These are phyloP conservation scores for Polydesmus complanatus DNA, from an alignment of 2,888 invertebrate species.

Conservation along the genomic window DNA sequence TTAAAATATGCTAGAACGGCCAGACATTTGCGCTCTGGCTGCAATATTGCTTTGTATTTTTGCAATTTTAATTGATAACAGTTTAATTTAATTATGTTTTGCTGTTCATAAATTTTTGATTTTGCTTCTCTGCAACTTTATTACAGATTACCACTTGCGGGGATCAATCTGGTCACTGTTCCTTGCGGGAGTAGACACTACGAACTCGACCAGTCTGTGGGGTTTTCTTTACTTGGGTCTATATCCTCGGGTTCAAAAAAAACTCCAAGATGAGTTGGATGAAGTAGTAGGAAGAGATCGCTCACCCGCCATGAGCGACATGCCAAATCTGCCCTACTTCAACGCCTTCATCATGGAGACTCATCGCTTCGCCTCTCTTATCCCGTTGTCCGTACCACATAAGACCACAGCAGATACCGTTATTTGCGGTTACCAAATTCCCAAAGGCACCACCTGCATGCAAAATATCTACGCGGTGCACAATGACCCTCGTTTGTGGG, in stretches of 20 bases:
- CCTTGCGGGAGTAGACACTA: not conserved
- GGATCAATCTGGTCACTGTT: not conserved
- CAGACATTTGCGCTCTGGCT: too few species aligned
- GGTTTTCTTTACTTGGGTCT: not conserved
- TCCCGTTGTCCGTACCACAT: not conserved
- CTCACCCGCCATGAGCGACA: not conserved
- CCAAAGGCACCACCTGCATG: not conserved
- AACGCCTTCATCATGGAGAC: not conserved
- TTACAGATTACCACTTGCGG: too few species aligned
- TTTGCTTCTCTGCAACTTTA: too few species aligned
- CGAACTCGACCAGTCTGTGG: not conserved
- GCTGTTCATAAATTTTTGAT: too few species aligned
- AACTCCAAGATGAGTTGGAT: not conserved
- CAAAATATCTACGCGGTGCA: not conserved
- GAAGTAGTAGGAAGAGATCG: not conserved
- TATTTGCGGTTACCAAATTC: not conserved
- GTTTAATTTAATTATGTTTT: too few species aligned
- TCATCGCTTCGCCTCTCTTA: not conserved
- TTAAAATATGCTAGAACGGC: too few species aligned
- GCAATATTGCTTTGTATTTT: too few species aligned
- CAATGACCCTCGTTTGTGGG: not conserved
- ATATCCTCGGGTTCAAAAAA: not conserved
- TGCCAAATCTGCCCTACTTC: not conserved
- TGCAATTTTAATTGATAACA: too few species aligned
- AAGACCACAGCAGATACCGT: not conserved